Evolutionary conservation across 2,113 vertebrate genomes (phyloP), one percentile per base, ranked within the genome.

Genomic region (Otolemur garnettii): DNA sequence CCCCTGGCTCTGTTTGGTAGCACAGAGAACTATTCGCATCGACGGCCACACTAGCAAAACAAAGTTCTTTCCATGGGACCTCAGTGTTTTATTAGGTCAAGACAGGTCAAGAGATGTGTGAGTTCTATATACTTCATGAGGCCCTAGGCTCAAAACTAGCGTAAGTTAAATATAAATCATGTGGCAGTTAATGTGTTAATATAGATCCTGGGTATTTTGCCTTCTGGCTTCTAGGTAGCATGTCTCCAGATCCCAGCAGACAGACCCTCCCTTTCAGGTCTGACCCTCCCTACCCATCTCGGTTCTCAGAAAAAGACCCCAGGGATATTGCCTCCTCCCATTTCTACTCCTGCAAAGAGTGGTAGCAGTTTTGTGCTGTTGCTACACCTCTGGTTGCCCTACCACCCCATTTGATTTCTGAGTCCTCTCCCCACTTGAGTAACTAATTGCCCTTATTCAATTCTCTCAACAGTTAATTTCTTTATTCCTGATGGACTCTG

Each of bases 231-330:
- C 33, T 33, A 50, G n/a, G 55, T 22, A 72, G 24, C 12, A 7
- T 33, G 26, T 90, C 30, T 74, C 7, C 14, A 55, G 13, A 7
- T 74, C n/a, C 59, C 57, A 13, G 57, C 66, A 45, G n/a, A 19
- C 5, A 35, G 19, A 17, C 33, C 22, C 3, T 84, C 33, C 50
- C 60, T 77, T 38, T 5, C 21, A 10, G 24, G 11, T 55, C 26
- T n/a, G 69, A 66, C 9, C 42, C 12, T 10, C 0, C 75, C 2
- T 0, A 4, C 5, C 14, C 24, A 4, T 24, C 9, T 30, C 12
- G 12, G 18, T 35, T 69, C 22, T 55, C 53, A 50, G 19, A 4
- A 28, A 50, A 33, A 42, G 30, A n/a, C 24, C 72, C 53, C 33
- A 42, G 26, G 33, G 45, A 12, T 17, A 13, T 3, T 26, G 12